Base-by-base conservation (phyloP, 2,113 vertebrate species). In the Cebidichthys violaceus region DNA sequence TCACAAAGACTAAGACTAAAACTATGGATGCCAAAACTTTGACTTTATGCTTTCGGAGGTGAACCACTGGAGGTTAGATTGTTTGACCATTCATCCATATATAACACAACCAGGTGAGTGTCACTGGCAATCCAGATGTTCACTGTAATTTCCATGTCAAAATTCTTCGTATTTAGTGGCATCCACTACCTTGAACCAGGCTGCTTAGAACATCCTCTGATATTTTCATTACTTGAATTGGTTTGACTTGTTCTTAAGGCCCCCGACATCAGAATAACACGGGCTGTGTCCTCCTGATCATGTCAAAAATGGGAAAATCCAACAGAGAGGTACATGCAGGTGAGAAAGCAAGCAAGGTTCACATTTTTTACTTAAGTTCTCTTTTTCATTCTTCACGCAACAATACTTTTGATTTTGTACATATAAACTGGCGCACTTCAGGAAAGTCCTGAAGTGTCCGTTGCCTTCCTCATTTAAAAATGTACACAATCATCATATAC, bases 1-100 rank as follows among this genome's bases (percentile, higher is more conserved):
- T 65, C 67, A 77, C 7, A 57, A 20, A 22, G 24, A 81, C 62
- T 33, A 39, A 47, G 15, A 77, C 6, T 62, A 10, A n/a, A n/a
- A 81, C 67, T 31, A 43, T 52, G 10, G 37, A 59, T 64, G 68
- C 5, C 24, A 60, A 45, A 74, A 45, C 5, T 59, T 80, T 13
- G 43, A 22, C 41, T 15, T 9, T 33, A 37, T 57, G 35, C 31
- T 54, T 29, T 1, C 4, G 4, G 20, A 41, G 13, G 52, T 39
- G n/a, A 75, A 37, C 47, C 7, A 31, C 10, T 59, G 64, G 9
- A 43, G 24, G 37, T 22, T 9, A 37, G 61, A 66, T 39, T 20
- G 6, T 74, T 50, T 43, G 73, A 70, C 17, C 11, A 8, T 45
- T 50, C n/a, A 67, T 41, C 20, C 27, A 54, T 78, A 61, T 1